phyloP scores from a whole-genome alignment of 2,113 vertebrate species.

The Syngnathoides biaculeatus region DNA sequence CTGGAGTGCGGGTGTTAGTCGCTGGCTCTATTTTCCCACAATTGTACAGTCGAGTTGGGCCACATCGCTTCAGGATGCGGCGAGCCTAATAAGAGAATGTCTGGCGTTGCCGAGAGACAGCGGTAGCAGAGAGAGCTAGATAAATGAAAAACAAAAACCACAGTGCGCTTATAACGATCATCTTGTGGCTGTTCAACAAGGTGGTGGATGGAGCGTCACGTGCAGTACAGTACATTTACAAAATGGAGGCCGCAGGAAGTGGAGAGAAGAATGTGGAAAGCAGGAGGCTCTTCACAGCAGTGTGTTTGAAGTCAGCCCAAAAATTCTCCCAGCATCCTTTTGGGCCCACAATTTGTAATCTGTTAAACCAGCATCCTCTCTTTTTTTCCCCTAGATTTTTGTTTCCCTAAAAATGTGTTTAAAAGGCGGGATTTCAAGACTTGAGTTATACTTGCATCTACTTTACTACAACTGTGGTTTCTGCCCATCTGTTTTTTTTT shows the following conservation, averaged over 20 bases:
- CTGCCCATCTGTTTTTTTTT: no score
- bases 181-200: not conserved
- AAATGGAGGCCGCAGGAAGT: slow-evolving; percentile 1
- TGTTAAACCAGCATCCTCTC: slow-evolving; percentile 29
- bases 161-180: slow-evolving; percentile 12
- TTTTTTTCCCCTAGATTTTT: slow-evolving; percentile 1
- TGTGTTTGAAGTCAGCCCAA: slow-evolving; percentile 38
- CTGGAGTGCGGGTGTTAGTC: no score
- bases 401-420: not conserved
- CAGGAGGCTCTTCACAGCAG: slow-evolving; percentile 38
- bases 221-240: not conserved
- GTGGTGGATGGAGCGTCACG: slow-evolving; percentile 7
- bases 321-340: slow-evolving; percentile 51
- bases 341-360: slow-evolving; percentile 57
- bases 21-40: no score
- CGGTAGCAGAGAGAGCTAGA: slow-evolving; percentile 18
- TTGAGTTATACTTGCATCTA: no score
- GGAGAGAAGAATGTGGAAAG: slow-evolving; percentile 3
- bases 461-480: no score
- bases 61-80: no score
- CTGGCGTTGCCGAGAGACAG: slow-evolving; percentile 52
- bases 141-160: slow-evolving; percentile 16
- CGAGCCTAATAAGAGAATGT: no score
- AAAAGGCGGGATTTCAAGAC: no score
- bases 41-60: no score